Conservation (phyloP, 2,797 vertebrate species). For the Acrossocheilus wenchowensis region DNA sequence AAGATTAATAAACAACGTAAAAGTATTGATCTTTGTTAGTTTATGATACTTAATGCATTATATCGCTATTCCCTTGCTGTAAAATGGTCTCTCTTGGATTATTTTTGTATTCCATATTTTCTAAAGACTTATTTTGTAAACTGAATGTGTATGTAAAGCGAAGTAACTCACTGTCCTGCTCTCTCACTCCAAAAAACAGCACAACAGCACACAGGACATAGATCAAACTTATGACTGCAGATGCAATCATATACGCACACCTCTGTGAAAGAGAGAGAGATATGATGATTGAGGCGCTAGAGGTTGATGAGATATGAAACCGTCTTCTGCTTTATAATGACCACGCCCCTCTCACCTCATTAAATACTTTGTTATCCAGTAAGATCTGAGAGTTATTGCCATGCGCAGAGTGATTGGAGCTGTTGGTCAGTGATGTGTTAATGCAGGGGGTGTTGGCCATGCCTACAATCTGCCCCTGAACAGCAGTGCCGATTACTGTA, state of each 20-base stretch:
- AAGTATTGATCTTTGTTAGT: not conserved
- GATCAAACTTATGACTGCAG: constrained; percentile 86
- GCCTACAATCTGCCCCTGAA: constrained; percentile 95
- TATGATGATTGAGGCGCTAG: constrained; percentile 12
- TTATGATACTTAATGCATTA: not conserved
- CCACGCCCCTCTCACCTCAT: constrained; percentile 26
- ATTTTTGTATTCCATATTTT: not conserved
- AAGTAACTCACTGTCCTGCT: constrained; percentile 81
- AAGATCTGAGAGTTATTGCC: constrained; percentile 72
- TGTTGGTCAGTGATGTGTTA: constrained; percentile 61
- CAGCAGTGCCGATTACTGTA: constrained; percentile 89
- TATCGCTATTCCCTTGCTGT: not conserved
- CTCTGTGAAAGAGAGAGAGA: constrained; percentile 74
- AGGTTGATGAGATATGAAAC: not conserved
- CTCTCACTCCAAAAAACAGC: constrained; percentile 85
- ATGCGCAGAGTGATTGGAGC: constrained; percentile 46
- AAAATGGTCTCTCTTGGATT: not conserved
- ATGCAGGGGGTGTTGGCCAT: constrained; percentile 82
- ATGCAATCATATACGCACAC: constrained; percentile 87
- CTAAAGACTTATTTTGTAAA: not conserved
- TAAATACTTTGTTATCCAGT: constrained; percentile 78
- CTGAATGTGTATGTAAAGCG: not conserved
- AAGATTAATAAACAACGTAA: not conserved
- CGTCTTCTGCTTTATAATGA: not conserved
- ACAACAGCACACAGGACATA: constrained; percentile 86